Evolutionary conservation across 1,140 invertebrate species (phyloP).

Genomic region (Drosophila pseudoobscura): DNA sequence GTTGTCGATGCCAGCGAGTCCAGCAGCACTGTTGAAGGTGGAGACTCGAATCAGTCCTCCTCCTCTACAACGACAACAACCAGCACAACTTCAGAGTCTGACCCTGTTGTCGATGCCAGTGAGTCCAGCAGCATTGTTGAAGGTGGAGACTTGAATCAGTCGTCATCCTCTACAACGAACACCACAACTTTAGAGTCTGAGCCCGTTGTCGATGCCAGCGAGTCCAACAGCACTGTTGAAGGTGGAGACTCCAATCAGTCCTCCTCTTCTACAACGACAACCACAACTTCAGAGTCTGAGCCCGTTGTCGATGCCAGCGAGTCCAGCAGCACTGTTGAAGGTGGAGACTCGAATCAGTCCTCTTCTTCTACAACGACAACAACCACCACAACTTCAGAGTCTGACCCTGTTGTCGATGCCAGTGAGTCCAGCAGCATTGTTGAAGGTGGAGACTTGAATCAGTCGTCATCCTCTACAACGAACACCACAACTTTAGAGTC

Average conservation of each 20-base stretch:
- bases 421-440: background rate
- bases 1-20: background rate
- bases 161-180: background rate
- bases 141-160: background rate
- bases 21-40: constrained; percentile 2
- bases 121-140: background rate
- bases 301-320: constrained; percentile 6
- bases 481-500: background rate
- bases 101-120: constrained; percentile 3
- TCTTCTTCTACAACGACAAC: constrained; percentile 8
- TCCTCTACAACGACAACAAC: constrained; percentile 8
- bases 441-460: background rate
- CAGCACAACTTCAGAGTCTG: background rate
- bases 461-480: too few species aligned
- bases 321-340: constrained; percentile 1
- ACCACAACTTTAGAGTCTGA: too few species aligned
- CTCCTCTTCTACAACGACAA: constrained; percentile 7
- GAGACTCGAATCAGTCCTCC: background rate
- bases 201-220: background rate
- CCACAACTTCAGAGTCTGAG: background rate
- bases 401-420: too few species aligned
- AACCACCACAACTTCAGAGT: background rate
- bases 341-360: background rate
- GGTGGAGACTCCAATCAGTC: background rate
- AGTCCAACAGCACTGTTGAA: too few species aligned